Base-by-base conservation (phyloP, 1,140 invertebrate species). In the Oncopeltus fasciatus region DNA sequence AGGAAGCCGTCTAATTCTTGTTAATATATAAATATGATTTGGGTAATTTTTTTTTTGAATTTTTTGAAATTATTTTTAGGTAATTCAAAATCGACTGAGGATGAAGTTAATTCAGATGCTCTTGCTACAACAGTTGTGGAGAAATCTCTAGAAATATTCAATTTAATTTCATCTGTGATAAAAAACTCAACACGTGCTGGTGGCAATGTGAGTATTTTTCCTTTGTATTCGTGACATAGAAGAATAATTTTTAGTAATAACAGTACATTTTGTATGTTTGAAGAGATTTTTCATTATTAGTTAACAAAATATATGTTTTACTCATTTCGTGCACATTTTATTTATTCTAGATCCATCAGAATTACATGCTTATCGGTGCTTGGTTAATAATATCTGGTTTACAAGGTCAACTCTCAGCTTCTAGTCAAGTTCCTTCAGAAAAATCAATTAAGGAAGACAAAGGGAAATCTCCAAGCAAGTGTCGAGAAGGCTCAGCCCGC, bases 301-400 rank as follows among this genome's bases (percentile, higher is more conserved):
- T 5, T 38, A 14, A 8, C 31, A 8, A 8, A 38, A 11, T 16
- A 11, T 47, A n/a, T 11, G n/a, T 47, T 20, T 47, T 11, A n/a
- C 18, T 47, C 8, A 47, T 47, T 24, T 20, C 16, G 5, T 47
- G n/a, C n/a, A n/a, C 4, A 21, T 26, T 61, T 29, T 28, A 28
- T 62, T 63, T 64, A 68, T 74, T 70, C 14, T 71, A 89, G 83
- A 81, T 89, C 64, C 82, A 88, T 64, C 91, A 95, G 76, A 95
- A 95, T 76, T 84, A 93, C 70, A 75, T 92, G 51, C 80, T 92
- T 71, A 83, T 91, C 66, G 90, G 89, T 9, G 84, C 86, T 0
- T 95, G 91, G 91, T 77, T 93, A 26, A 72, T 94, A 16, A 78
- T 92, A 18, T 85, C 85, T 59, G 91, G 91, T 11, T 76, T 95